Evolutionary conservation across 2,797 vertebrate species (phyloP), one percentile per base, ranked within the genome.

Genomic region (Myripristis murdjan): DNA sequence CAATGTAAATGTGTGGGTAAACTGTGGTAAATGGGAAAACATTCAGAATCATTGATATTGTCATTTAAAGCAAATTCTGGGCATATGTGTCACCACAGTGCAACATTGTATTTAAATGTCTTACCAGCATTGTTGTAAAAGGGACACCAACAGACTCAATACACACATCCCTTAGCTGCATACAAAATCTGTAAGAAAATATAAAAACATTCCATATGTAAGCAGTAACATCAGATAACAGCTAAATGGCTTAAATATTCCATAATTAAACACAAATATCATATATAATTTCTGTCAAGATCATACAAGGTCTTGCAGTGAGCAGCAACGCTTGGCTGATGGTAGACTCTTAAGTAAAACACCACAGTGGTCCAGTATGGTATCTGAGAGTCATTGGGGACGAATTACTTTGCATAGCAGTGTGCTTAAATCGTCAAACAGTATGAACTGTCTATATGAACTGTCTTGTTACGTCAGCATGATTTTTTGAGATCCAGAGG

Each of bases 71-170:
- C 37, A 16, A 43, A 6, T 6, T 39, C 37, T 64, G 23, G 31
- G 4, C 12, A 8, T 1, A 65, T 9, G 49, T 18, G 10, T 57
- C 2, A 22, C 14, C 14, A 15, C 28, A 14, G 23, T 33, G 0
- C 46, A 55, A 20, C 3, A 23, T 12, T 18, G n/a, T 11, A 20
- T 56, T 0, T 52, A 56, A 20, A 60, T 56, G 73, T 71, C 96
- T 93, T 92, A 98, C 97, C 96, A 97, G 86, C 56, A 95, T 18
- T n/a, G 85, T 70, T 14, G 82, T 76, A 77, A 97, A 92, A 1
- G 89, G 80, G 2, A 90, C 87, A 35, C 92, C 76, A 55, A 92
- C 75, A 5, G 0, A 74, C 0, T 90, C 75, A 64, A 81, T 82
- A 56, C 95, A 52, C 51, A 1, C 77, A 51, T 78, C 70, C 76